Conservation (phyloP, 2,113 vertebrate species). For the Caranx melampygus region DNA sequence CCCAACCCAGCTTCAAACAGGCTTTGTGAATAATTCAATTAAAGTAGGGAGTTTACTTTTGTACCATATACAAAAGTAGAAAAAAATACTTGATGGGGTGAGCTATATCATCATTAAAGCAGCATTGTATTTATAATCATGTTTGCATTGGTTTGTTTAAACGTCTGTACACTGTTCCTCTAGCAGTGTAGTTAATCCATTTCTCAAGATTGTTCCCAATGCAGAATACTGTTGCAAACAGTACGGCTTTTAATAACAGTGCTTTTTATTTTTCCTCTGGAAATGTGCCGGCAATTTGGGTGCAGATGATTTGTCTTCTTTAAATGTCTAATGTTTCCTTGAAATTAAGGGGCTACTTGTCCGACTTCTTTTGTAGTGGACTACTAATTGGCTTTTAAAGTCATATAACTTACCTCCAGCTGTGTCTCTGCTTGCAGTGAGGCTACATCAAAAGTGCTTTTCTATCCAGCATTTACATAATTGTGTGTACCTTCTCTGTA, state of each 20-base stretch:
- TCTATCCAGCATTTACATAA: neutral
- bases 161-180: neutral
- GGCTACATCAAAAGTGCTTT: neutral
- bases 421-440: neutral
- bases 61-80: neutral
- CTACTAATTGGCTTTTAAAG: constrained; percentile 41
- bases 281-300: constrained; percentile 33
- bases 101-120: neutral
- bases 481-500: neutral
- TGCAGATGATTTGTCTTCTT: constrained; percentile 23
- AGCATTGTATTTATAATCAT: neutral
- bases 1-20: neutral
- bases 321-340: constrained; percentile 23
- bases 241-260: constrained; percentile 12
- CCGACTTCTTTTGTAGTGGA: neutral
- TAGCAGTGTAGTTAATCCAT: neutral
- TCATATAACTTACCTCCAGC: neutral
- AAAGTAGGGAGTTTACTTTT: neutral
- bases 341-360: constrained; percentile 38
- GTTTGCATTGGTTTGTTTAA: neutral
- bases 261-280: neutral
- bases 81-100: neutral
- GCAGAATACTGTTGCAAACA: neutral
- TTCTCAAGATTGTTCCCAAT: neutral
- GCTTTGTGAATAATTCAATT: neutral